These are phyloP conservation scores for Drosophila prosaltans DNA, from an alignment of 1,140 invertebrate genomes.

Conservation along the genomic window DNA sequence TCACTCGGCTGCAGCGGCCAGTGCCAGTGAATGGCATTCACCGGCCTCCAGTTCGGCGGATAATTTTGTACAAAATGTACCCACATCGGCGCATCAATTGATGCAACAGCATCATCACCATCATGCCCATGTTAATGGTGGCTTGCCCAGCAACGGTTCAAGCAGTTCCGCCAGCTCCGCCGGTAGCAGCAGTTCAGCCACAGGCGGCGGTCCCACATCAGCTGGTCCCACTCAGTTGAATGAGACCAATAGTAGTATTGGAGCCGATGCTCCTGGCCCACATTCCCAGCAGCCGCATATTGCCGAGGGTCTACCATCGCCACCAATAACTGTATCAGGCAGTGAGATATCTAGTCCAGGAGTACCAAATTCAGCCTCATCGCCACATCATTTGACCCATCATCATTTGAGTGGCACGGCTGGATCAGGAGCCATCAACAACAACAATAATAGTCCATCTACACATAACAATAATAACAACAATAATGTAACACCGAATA, in stretches of 20 bases:
- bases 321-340: conserved; percentile 86
- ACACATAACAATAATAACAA: conserved; percentile 74
- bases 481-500: conserved; percentile 63
- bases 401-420: conserved; percentile 67
- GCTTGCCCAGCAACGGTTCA: conserved; percentile 62
- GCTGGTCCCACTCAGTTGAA: conserved; percentile 70
- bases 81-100: conserved; percentile 82
- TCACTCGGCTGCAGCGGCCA: conserved; percentile 67
- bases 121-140: conserved; percentile 72
- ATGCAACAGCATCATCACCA: conserved; percentile 76
- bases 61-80: conserved; percentile 76
- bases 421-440: conserved; percentile 54
- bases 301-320: conserved; percentile 84
- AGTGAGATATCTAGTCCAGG: conserved; percentile 88
- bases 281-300: conserved; percentile 70
- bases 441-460: conserved; percentile 73
- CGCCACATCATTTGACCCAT: conserved; percentile 75
- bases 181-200: conserved; percentile 82
- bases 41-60: conserved; percentile 72
- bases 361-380: conserved; percentile 82
- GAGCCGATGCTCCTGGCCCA: conserved; percentile 39
- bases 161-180: conserved; percentile 71
- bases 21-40: conserved; percentile 76
- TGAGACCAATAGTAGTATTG: conserved; percentile 71
- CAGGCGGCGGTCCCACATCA: conserved; percentile 56